Conservation (phyloP, 2,888 invertebrate genomes). For the Auanema freiburgensis region DNA sequence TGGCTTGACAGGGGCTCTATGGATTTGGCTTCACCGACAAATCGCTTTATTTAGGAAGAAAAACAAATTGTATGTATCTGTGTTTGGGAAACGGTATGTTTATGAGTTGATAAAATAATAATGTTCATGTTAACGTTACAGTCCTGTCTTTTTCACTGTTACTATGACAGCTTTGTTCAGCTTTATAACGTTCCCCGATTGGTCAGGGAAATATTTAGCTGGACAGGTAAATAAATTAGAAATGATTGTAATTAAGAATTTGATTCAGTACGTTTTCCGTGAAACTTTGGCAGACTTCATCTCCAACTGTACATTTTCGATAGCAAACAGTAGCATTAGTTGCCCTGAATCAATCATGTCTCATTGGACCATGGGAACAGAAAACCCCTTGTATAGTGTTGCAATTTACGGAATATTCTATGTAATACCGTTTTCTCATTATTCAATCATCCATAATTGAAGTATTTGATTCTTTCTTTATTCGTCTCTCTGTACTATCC, state of each 20-base stretch:
- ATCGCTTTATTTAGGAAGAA: constrained; percentile 38
- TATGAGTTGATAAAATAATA: constrained; percentile 13
- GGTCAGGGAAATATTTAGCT: constrained; percentile 81
- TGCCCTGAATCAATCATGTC: constrained; percentile 35
- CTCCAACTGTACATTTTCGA: constrained; percentile 46
- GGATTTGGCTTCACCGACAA: constrained; percentile 45
- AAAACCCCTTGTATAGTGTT: constrained; percentile 30
- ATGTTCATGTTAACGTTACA: constrained; percentile 24
- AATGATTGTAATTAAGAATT: neutral
- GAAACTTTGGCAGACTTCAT: constrained; percentile 49
- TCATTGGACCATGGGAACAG: constrained; percentile 32
- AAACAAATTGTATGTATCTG: constrained; percentile 37
- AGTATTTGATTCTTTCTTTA: constrained; percentile 48
- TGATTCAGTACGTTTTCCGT: constrained; percentile 42
- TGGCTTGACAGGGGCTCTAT: constrained; percentile 48
- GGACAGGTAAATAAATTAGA: constrained; percentile 60
- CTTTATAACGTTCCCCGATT: constrained; percentile 79
- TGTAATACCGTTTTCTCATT: constrained; percentile 19
- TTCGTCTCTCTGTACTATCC: constrained; percentile 49
- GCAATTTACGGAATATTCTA: constrained; percentile 31
- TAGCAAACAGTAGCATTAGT: constrained; percentile 29
- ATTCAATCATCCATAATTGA: neutral
- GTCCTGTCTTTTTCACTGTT: constrained; percentile 45
- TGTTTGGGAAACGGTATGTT: constrained; percentile 48
- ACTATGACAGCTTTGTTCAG: constrained; percentile 48